Conservation (phyloP, 2,113 vertebrate genomes). For the Piaya cayana region DNA sequence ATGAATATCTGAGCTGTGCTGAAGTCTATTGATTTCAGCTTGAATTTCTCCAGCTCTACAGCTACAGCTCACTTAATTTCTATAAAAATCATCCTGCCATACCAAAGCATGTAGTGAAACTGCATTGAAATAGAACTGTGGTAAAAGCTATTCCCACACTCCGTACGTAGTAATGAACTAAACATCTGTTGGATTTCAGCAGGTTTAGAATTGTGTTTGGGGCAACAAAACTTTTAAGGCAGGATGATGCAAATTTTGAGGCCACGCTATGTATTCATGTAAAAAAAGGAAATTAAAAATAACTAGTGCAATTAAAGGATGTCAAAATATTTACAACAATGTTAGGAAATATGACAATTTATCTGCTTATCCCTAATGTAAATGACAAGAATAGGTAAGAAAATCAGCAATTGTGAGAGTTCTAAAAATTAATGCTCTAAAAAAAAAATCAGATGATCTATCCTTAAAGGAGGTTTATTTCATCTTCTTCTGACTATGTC, state of each 20-base stretch:
- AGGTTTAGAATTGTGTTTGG: background rate
- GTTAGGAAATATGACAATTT: background rate
- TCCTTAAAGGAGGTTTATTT: conserved; percentile 13
- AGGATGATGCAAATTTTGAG: background rate
- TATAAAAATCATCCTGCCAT: conserved; percentile 7
- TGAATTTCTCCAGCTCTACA: background rate
- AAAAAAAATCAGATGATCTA: background rate
- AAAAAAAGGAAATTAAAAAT: conserved; percentile 10
- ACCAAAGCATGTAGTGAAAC: background rate
- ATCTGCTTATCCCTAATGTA: background rate
- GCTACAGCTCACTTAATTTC: conserved; percentile 15
- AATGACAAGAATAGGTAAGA: conserved; percentile 9
- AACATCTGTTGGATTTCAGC: background rate
- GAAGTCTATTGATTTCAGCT: background rate
- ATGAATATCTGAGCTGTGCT: background rate
- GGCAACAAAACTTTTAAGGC: background rate
- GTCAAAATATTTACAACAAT: conserved; percentile 39
- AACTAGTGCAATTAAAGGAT: background rate
- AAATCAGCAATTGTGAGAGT: background rate
- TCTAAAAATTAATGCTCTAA: background rate
- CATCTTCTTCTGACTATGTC: conserved; percentile 11
- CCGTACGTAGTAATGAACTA: background rate
- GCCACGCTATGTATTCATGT: background rate
- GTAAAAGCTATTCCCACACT: conserved; percentile 4
- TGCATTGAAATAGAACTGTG: background rate